A percentile compares a stretch with the other conserved stretches of the same genome.
phyloP scores from a whole-genome alignment of 1,140 invertebrate species.

The Megalonaias nervosa region DNA sequence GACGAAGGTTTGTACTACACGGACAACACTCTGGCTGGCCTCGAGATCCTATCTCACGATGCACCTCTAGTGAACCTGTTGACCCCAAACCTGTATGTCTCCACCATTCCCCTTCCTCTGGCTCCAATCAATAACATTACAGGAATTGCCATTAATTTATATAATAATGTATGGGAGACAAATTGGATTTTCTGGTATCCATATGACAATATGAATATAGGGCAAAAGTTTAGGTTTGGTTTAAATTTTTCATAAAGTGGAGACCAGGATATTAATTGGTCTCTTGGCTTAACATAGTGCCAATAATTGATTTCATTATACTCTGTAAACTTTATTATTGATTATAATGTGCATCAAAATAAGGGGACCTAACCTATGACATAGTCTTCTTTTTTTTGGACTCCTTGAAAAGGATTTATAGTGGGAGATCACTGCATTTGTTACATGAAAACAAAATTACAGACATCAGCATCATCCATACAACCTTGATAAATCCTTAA shows the following conservation, averaged over 20 bases:
- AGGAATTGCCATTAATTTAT: slow-evolving; percentile 59
- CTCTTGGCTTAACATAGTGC: no score
- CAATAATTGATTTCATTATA: no score
- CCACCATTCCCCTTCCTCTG: slow-evolving; percentile 37
- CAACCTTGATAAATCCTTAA: no score
- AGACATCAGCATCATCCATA: no score
- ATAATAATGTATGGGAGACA: slow-evolving; percentile 63
- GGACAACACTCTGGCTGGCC: slow-evolving; percentile 23
- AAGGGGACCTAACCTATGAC: no score
- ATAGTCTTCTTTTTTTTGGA: no score
- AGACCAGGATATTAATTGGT: no score
- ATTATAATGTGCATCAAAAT: no score
- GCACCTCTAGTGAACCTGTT: slow-evolving; percentile 43
- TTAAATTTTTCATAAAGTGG: slow-evolving; percentile 7
- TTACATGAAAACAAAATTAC: no score
- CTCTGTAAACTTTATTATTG: no score
- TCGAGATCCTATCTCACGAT: slow-evolving; percentile 45
- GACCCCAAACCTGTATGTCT: slow-evolving; percentile 25
- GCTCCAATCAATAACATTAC: slow-evolving; percentile 36
- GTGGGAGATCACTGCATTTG: no score
- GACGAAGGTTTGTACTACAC: slow-evolving; percentile 47
- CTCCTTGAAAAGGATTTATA: no score
- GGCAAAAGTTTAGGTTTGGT: slow-evolving; percentile 47
- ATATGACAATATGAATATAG: slow-evolving; percentile 33
- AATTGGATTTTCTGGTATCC: slow-evolving; percentile 67